Percentiles rank a stretch among this genome's conserved stretches.
These are phyloP conservation scores for Bombus sylvicola DNA, from an alignment of 1,140 invertebrate genomes.

Conservation along the genomic window DNA sequence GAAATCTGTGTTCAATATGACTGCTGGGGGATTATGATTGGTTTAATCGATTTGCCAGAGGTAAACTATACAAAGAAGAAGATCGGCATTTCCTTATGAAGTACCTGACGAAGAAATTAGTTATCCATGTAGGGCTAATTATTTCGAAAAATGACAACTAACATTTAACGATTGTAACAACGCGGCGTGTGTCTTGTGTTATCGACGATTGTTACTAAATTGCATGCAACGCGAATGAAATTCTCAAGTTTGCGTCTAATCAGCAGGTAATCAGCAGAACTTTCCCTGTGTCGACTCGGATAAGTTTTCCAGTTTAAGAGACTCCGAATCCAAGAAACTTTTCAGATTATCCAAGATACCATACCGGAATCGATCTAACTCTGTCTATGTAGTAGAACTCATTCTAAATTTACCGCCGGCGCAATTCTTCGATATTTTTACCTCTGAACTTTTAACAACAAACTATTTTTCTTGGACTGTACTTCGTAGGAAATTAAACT, in stretches of 20 bases:
- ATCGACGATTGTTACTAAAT: background rate
- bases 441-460: background rate
- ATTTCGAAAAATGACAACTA: background rate
- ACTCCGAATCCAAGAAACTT: slow-evolving; percentile 24
- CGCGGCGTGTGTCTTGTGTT: background rate
- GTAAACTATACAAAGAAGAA: background rate
- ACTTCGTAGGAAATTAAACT: background rate
- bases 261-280: slow-evolving; percentile 20
- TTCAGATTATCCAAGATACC: slow-evolving; percentile 23
- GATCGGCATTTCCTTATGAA: background rate
- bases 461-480: background rate
- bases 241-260: slow-evolving; percentile 29
- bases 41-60: slow-evolving; percentile 21
- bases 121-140: background rate
- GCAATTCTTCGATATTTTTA: slow-evolving; percentile 5
- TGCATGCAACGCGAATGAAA: slow-evolving; percentile 12
- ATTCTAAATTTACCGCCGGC: background rate
- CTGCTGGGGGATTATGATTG: slow-evolving; percentile 12
- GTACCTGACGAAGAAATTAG: background rate
- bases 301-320: slow-evolving; percentile 24
- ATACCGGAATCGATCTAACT: slow-evolving; percentile 21
- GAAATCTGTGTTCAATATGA: slow-evolving; percentile 1
- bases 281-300: slow-evolving; percentile 8
- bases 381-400: slow-evolving; percentile 2
- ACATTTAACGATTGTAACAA: background rate